Conservation (phyloP, 2,888 invertebrate species). For the Ditula angustiorana region DNA sequence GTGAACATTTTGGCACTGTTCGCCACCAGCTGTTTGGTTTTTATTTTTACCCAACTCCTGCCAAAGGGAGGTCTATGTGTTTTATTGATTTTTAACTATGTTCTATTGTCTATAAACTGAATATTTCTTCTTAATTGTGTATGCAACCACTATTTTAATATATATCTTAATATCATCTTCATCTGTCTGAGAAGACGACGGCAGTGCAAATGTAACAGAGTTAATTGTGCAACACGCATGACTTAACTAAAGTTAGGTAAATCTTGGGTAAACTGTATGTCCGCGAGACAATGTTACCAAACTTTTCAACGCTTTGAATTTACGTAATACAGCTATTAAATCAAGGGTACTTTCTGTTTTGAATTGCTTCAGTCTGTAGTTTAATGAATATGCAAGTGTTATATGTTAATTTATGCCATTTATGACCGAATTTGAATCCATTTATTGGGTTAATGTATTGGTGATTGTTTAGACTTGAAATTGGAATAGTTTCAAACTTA, state of each 20-base stretch:
- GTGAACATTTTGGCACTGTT: too few relatives aligned
- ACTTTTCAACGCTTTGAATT: constrained; percentile 12
- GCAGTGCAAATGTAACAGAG: background rate
- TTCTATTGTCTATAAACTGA: too few relatives aligned
- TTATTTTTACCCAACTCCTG: too few relatives aligned
- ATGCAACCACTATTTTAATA: too few relatives aligned
- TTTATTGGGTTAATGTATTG: background rate
- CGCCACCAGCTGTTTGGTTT: too few relatives aligned
- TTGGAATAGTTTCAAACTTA: too few relatives aligned
- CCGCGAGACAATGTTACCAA: background rate
- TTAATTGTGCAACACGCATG: constrained; percentile 23
- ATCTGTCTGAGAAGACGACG: too few relatives aligned
- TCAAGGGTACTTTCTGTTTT: constrained; percentile 31
- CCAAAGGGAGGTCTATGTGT: too few relatives aligned
- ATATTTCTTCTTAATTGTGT: too few relatives aligned
- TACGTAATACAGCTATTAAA: constrained; percentile 9
- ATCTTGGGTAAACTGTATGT: constrained; percentile 10
- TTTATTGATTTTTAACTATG: too few relatives aligned
- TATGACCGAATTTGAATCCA: background rate
- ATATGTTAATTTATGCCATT: background rate
- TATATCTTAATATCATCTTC: too few relatives aligned
- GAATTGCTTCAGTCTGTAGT: background rate
- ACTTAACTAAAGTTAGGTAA: constrained; percentile 10
- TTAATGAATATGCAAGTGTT: background rate
- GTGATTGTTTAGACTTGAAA: too few relatives aligned